phyloP scores from a whole-genome alignment of 2,797 vertebrate species.

The Helarctos malayanus region DNA sequence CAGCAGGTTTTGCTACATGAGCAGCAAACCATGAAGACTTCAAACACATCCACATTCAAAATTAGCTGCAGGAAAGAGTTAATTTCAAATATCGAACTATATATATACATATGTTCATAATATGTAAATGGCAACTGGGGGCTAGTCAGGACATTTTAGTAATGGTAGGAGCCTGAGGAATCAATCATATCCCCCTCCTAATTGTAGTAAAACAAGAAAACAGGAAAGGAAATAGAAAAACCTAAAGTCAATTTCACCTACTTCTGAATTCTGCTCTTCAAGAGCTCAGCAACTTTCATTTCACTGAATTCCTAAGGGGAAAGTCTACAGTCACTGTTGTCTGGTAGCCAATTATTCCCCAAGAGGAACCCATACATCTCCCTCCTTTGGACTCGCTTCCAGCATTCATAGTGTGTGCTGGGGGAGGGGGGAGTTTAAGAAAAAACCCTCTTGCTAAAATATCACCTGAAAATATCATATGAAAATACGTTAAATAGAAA shows the following conservation, averaged over 20 bases:
- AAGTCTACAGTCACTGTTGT: background rate
- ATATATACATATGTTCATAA: conserved; percentile 22
- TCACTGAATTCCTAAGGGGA: background rate
- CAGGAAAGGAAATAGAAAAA: background rate
- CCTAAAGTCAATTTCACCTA: background rate
- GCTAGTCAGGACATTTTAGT: background rate
- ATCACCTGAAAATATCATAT: background rate
- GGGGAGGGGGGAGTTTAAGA: background rate
- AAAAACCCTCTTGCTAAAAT: background rate
- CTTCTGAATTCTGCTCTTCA: background rate
- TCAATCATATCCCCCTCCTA: background rate
- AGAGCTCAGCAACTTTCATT: background rate
- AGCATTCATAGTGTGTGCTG: background rate
- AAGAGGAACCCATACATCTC: background rate
- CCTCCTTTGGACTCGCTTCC: background rate
- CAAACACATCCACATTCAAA: background rate
- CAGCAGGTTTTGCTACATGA: background rate
- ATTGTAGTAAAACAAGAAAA: conserved; percentile 37
- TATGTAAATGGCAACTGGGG: background rate
- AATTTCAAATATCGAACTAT: background rate
- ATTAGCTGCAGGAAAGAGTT: background rate
- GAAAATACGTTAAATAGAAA: background rate
- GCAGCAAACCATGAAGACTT: background rate
- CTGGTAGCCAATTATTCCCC: background rate
- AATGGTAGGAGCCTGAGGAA: background rate